Percentiles rank a stretch among this genome's conserved stretches.
phyloP scores from a whole-genome alignment of 2,797 vertebrate species.

The Gephyroberyx darwinii region DNA sequence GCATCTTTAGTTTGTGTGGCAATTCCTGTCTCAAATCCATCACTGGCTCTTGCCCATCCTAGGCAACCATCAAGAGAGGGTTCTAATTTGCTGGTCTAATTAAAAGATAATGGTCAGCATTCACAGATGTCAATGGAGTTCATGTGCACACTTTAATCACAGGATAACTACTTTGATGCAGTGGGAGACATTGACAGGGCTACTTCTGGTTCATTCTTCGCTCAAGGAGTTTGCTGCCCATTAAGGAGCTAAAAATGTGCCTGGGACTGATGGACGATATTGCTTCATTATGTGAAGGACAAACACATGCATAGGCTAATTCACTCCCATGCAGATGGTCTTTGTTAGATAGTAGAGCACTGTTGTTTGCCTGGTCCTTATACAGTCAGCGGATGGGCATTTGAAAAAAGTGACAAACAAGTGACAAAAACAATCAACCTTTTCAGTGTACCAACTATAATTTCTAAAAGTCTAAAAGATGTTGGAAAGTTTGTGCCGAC shows the following conservation, averaged over 20 bases:
- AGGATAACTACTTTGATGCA: constrained; percentile 67
- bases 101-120: constrained; percentile 79
- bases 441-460: constrained; percentile 14
- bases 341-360: not conserved
- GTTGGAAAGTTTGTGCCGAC: constrained; percentile 33
- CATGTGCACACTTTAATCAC: constrained; percentile 68
- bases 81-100: constrained; percentile 70
- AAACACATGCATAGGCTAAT: constrained; percentile 2
- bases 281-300: constrained; percentile 21
- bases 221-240: constrained; percentile 28
- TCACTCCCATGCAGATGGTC: not conserved
- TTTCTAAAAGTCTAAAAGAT: constrained; percentile 10
- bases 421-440: constrained; percentile 12
- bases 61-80: constrained; percentile 58
- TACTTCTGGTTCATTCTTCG: constrained; percentile 41
- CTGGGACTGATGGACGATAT: constrained; percentile 10
- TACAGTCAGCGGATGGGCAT: not conserved
- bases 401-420: constrained; percentile 10
- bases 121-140: constrained; percentile 61
- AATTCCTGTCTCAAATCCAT: constrained; percentile 68
- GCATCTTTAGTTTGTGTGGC: constrained; percentile 56
- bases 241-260: constrained; percentile 43
- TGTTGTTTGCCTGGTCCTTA: not conserved
- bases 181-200: constrained; percentile 41
- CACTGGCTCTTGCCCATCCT: constrained; percentile 58